phyloP scores from a whole-genome alignment of 2,797 vertebrate genomes.

The Malacoctenus gilli region DNA sequence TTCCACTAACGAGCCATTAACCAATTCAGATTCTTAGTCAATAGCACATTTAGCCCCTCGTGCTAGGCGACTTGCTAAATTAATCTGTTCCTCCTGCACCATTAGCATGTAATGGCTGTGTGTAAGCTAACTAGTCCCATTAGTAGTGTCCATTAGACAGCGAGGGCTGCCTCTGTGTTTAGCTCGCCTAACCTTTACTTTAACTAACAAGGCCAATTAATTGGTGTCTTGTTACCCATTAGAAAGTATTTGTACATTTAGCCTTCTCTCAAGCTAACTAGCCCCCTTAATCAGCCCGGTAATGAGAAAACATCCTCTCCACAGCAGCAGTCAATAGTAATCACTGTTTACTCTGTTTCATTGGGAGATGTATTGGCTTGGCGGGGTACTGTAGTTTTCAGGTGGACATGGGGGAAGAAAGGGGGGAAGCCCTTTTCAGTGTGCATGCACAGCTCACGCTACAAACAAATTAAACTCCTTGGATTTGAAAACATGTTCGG shows the following conservation, averaged over 20 bases:
- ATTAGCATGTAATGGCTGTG: constrained; percentile 40
- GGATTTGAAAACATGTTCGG: constrained; percentile 1
- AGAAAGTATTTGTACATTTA: constrained; percentile 82
- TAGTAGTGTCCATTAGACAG: constrained; percentile 62
- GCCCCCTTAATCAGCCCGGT: constrained; percentile 94
- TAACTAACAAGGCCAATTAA: constrained; percentile 75
- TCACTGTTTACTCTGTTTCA: constrained; percentile 92
- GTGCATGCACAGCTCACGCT: constrained; percentile 4
- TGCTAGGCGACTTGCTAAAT: constrained; percentile 59
- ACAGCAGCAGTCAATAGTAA: constrained; percentile 99
- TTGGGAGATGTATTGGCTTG: constrained; percentile 63
- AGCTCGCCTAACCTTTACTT: constrained; percentile 71
- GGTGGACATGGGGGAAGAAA: constrained; percentile 17
- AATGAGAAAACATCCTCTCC: constrained; percentile 97
- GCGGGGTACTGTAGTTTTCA: constrained; percentile 57
- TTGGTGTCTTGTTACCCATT: constrained; percentile 76
- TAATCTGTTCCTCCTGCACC: constrained; percentile 55
- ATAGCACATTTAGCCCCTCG: constrained; percentile 60
- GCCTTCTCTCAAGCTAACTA: constrained; percentile 84
- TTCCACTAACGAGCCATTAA: constrained; percentile 57
- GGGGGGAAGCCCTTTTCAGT: constrained; percentile 20
- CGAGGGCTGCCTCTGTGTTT: constrained; percentile 46
- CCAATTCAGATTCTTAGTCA: constrained; percentile 41
- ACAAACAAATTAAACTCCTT: constrained; percentile 21
- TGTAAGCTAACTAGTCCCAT: constrained; percentile 62